phyloP scores from a whole-genome alignment of 2,888 invertebrate species.

The Drosophila mettleri region DNA sequence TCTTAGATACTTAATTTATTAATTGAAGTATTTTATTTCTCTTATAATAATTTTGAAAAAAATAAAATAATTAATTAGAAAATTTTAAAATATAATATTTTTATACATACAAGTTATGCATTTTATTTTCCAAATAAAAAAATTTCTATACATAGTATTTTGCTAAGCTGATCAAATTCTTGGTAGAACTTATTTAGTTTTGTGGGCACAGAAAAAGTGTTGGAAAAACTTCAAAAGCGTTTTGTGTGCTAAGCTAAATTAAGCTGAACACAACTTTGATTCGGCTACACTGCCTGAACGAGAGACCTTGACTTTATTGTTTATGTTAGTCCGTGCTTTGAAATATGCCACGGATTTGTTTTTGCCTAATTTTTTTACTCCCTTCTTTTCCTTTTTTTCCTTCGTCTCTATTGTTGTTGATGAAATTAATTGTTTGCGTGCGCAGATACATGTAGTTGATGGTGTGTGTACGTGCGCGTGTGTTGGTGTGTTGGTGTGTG shows the following conservation, averaged over 20 bases:
- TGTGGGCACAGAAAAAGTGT: slow-evolving; percentile 5
- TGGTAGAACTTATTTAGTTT: neutral
- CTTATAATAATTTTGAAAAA: no score
- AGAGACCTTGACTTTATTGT: slow-evolving; percentile 47
- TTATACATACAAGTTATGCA: no score
- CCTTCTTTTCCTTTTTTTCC: slow-evolving; percentile 6
- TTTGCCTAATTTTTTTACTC: slow-evolving; percentile 39
- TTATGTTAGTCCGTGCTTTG: slow-evolving; percentile 23
- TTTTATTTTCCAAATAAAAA: no score
- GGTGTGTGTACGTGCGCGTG: no score
- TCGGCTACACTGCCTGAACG: neutral
- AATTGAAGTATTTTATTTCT: neutral
- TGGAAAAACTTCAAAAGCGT: slow-evolving; percentile 22
- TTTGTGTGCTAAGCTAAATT: slow-evolving; percentile 33
- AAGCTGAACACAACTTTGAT: slow-evolving; percentile 18
- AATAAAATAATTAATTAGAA: no score
- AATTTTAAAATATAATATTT: no score
- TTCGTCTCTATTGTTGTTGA: slow-evolving; percentile 46
- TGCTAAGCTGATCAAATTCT: neutral
- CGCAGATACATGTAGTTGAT: neutral
- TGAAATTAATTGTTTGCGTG: slow-evolving; percentile 71
- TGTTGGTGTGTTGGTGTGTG: neutral
- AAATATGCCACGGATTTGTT: slow-evolving; percentile 41
- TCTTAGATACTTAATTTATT: neutral
- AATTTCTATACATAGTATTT: neutral